Percentiles rank a stretch among this genome's conserved stretches.
Conservation (phyloP, 1,140 invertebrate genomes). For the Dreissena rostriformis region DNA sequence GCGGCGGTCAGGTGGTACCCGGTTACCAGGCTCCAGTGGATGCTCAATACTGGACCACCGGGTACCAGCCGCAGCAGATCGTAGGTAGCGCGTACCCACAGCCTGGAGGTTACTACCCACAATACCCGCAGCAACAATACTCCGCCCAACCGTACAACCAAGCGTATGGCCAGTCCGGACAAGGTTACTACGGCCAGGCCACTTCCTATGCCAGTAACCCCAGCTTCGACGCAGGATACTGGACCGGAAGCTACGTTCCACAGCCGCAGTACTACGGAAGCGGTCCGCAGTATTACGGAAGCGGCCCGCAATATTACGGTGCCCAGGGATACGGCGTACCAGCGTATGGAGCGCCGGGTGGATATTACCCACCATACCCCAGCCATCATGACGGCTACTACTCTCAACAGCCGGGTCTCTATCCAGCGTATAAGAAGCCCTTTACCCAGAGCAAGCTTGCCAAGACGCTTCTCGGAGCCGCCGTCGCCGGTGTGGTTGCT, state of each 20-base stretch:
- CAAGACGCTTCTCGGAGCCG: conserved; percentile 41
- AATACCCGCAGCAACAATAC: conserved; percentile 30
- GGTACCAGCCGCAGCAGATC: neutral
- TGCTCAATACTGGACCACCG: conserved; percentile 35
- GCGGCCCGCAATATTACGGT: neutral
- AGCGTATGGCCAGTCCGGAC: neutral
- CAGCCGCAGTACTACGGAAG: neutral
- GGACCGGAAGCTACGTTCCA: conserved; percentile 16
- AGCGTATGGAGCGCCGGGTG: neutral
- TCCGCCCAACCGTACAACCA: neutral
- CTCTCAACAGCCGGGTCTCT: neutral
- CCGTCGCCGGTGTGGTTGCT: conserved; percentile 18
- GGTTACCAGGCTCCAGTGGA: conserved; percentile 2
- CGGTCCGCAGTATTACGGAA: neutral
- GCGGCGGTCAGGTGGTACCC: neutral
- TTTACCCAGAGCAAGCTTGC: neutral
- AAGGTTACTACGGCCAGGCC: too few relatives aligned
- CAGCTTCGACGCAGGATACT: conserved; percentile 30
- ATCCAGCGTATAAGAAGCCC: neutral
- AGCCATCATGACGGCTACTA: neutral
- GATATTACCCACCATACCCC: conserved; percentile 13
- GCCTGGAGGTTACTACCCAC: neutral
- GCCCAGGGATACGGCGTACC: neutral
- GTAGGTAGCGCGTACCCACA: too few relatives aligned
- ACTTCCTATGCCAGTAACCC: neutral